Evolutionary conservation across 1,140 invertebrate genomes (phyloP), one percentile per base, ranked within the genome.

Genomic region (Glossosoma conforme): DNA sequence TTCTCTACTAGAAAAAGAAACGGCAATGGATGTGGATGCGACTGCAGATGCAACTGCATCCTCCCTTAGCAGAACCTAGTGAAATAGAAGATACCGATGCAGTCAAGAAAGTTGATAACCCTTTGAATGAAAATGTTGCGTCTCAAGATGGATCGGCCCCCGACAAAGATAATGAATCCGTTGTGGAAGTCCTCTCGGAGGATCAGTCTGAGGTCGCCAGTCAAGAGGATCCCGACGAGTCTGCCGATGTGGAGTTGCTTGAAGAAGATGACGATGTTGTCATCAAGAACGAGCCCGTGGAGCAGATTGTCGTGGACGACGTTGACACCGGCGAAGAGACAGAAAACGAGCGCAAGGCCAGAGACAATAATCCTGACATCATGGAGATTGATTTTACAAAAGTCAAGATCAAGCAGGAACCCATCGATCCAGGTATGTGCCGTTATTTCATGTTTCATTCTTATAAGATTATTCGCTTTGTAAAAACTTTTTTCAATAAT

Each of bases 351-450:
- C 54, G 66, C 3, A 56, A 55, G 0, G 60, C 63, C 13, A 56
- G 72, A 2, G 71, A 82, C 55, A 59, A 71, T 4, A 66, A 72
- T 46, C 68, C 68, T n/a, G 58, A 61, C 13, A 70, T 70, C 5
- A 61, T 55, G 11, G 54, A 53, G 40, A 66, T 72, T 32, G 71
- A 77, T 60, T 74, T 76, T 52, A 58, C 62, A n/a, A 71, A 70
- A 13, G 60, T 81, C 11, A 74, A 75, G 61, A 64, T 81, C 37
- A 82, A 82, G 59, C 68, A 72, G 60, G 81, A 83, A 60, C 79
- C 80, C 15, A 45, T 77, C 6, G 80, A 82, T 60, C 70, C 73
- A 37, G 79, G 80, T 82, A 62, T 63, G 62, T 65, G 19, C 13
- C 32, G 11, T 13, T 11, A 11, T 30, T 35, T 13, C 9, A 9